Evolutionary conservation across 23 tunicate species (phyloP).

Genomic region (Botrylloides violaceus): DNA sequence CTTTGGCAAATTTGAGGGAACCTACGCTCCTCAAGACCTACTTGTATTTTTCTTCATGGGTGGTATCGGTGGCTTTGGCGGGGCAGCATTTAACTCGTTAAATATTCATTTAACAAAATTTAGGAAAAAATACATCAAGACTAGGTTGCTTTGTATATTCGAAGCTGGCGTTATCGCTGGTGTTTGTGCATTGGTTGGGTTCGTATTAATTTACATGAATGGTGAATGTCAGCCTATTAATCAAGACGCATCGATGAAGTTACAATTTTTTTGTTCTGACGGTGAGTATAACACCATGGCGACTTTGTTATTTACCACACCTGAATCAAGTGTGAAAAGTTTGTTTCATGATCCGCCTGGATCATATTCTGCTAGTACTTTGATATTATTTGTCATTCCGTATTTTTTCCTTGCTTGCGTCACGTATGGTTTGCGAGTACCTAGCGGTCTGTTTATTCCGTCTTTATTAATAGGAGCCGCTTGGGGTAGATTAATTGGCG

Average conservation of each 20-base stretch:
- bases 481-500: slow-evolving; percentile 76
- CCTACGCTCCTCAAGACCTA: slow-evolving; percentile 58
- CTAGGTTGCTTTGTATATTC: slow-evolving; percentile 9
- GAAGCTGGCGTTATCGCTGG: slow-evolving; percentile 60
- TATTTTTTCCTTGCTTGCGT: slow-evolving; percentile 83
- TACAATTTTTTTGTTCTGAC: slow-evolving; percentile 67
- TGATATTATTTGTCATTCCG: slow-evolving; percentile 63
- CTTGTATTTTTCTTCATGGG: slow-evolving; percentile 89
- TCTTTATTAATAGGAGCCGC: slow-evolving; percentile 89
- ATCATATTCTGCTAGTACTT: slow-evolving; percentile 56
- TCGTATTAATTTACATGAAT: slow-evolving; percentile 33
- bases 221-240: slow-evolving; percentile 74
- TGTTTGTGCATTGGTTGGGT: slow-evolving; percentile 49
- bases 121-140: slow-evolving; percentile 35
- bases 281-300: slow-evolving; percentile 94
- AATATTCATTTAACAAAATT: slow-evolving; percentile 60
- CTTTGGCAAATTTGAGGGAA: slow-evolving; percentile 79
- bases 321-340: slow-evolving; percentile 82
- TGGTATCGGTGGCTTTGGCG: slow-evolving; percentile 68
- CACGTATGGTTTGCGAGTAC: slow-evolving; percentile 79
- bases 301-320: slow-evolving; percentile 79
- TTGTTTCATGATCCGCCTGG: slow-evolving; percentile 74
- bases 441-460: slow-evolving; percentile 88
- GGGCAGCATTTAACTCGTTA: slow-evolving; percentile 61
- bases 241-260: slow-evolving; percentile 51